These are phyloP conservation scores for Megalurothrips usitatus DNA, from an alignment of 2,888 invertebrate genomes.

Conservation along the genomic window DNA sequence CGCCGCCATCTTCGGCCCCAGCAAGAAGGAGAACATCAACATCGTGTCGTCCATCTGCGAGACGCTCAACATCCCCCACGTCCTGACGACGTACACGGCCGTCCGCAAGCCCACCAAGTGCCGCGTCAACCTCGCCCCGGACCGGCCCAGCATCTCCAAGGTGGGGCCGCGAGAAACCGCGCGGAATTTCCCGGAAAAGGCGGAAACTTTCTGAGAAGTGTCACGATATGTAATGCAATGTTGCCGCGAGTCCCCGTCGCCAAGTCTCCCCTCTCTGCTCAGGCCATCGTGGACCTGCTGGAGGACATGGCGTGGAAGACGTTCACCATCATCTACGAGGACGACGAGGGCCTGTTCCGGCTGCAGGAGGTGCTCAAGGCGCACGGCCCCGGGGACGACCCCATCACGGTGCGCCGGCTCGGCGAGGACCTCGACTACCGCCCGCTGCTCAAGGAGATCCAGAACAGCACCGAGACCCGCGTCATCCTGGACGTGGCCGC, in stretches of 20 bases:
- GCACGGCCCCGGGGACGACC: constrained; percentile 49
- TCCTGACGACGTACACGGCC: constrained; percentile 64
- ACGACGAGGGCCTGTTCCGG: constrained; percentile 64
- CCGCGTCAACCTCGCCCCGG: constrained; percentile 68
- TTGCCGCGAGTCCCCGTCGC: too few relatives aligned
- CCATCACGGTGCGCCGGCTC: constrained; percentile 58
- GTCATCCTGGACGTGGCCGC: constrained; percentile 70
- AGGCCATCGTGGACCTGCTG: constrained; percentile 66
- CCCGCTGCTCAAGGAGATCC: constrained; percentile 63
- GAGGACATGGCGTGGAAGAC: constrained; percentile 71
- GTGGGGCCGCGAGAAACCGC: constrained; percentile 43
- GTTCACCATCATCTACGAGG: constrained; percentile 86
- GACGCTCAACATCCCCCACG: constrained; percentile 77
- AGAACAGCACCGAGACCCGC: constrained; percentile 61
- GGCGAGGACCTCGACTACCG: constrained; percentile 66
- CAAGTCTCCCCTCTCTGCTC: constrained; percentile 32
- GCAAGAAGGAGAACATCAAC: constrained; percentile 59
- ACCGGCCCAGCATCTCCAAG: constrained; percentile 59
- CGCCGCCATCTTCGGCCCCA: constrained; percentile 80
- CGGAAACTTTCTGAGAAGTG: too few relatives aligned
- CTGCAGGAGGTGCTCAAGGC: constrained; percentile 67
- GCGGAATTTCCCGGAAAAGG: too few relatives aligned
- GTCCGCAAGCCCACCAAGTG: not conserved
- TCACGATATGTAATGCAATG: too few relatives aligned
- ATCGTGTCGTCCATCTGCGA: constrained; percentile 81